phyloP scores from a whole-genome alignment of 2,113 vertebrate genomes.

The Rhinoderma darwinii region DNA sequence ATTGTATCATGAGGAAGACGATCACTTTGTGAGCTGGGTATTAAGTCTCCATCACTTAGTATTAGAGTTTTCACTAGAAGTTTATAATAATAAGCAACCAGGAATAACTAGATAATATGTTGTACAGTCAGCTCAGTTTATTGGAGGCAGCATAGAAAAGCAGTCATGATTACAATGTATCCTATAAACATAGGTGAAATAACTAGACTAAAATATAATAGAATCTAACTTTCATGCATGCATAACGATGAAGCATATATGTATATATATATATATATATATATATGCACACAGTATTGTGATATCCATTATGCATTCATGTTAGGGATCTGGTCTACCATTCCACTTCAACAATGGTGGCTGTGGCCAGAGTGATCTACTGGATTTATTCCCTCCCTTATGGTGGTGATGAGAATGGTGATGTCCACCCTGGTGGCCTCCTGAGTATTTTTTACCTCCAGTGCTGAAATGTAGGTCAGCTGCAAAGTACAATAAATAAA shows the following conservation, averaged over 20 bases:
- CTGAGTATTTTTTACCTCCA: slow-evolving; percentile 16
- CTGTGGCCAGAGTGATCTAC: neutral
- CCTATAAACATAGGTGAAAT: neutral
- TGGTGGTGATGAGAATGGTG: slow-evolving; percentile 1
- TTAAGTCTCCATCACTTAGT: no score
- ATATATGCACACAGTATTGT: neutral
- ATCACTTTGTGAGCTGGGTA: no score
- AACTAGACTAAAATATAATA: neutral
- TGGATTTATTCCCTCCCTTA: neutral
- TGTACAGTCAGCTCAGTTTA: neutral
- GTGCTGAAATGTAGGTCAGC: slow-evolving; percentile 33
- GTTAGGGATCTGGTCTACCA: neutral
- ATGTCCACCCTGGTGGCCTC: slow-evolving; percentile 24
- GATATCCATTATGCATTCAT: neutral
- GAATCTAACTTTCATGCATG: neutral
- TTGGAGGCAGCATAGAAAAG: neutral
- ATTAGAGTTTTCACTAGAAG: no score
- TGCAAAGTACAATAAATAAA: neutral
- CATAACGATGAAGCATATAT: neutral
- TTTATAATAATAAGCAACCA: no score
- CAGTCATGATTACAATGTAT: neutral
- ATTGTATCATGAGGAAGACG: no score
- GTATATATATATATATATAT: neutral
- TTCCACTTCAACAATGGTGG: neutral
- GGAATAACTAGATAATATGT: neutral